Evolutionary conservation across 2,797 vertebrate genomes (phyloP), one percentile per base, ranked within the genome.

Genomic region (Macroramphosus scolopax): DNA sequence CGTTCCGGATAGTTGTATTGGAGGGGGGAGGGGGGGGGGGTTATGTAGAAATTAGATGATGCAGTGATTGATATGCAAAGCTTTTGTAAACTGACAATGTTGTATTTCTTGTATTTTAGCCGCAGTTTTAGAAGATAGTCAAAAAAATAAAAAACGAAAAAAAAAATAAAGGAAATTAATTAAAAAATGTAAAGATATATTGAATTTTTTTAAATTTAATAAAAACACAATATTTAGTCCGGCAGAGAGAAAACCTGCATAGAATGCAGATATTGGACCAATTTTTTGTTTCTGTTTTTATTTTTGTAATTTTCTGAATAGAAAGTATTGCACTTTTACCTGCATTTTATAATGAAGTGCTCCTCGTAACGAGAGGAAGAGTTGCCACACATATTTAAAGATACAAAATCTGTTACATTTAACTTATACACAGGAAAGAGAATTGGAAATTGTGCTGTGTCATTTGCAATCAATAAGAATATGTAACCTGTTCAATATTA

Each of bases 51-150:
- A 87, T 78, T 92, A 92, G 87, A 84, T 87, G 82, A 88, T 88
- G 85, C 81, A 85, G 91, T 92, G 87, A 91, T 91, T 89, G 82
- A 89, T 90, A 91, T 88, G 89, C 90, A 93, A 88, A 89, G 89
- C 89, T 94, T 91, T 94, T 91, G 91, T 94, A 92, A 92, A 94
- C 91, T 92, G 89, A 92, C 90, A 88, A 75, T 89, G 85, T 88
- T 76, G 84, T 85, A 81, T 79, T 89, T 89, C 85, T 83, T 88
- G 85, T 90, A 88, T 88, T 86, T 22, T 85, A 86, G 87, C 82
- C 81, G 74, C 62, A 53, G 77, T 91, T 92, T 77, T 90, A 91
- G 79, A 84, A 85, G 87, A 88, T 67, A 69, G 62, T 64, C 72
- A 76, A 16, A 35, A 35, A 35, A 33, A 33, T 7, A 14, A 33